Evolutionary conservation across 2,888 invertebrate species (phyloP), one percentile per base, ranked within the genome.

Genomic region (Rhamnusium bicolor): DNA sequence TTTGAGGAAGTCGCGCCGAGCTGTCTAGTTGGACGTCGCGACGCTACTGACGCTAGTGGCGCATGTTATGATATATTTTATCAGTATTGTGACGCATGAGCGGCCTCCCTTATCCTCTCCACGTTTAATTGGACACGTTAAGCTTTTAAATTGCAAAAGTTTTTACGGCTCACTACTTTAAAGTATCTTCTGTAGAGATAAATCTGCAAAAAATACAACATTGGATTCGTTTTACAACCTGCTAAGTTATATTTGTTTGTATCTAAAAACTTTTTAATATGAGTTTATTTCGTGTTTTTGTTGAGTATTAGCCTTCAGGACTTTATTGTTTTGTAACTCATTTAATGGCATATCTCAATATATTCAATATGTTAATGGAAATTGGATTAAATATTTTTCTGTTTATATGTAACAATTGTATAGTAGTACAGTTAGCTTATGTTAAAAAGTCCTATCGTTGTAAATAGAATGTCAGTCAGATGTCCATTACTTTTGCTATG

Each of bases 21-120:
- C 75, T 63, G 75, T 77, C 77, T 75, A 49, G 67, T 58, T 19
- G 63, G 74, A 68, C 79, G 81, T 77, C 77, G 78, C 79, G 79
- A 74, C 79, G 75, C 72, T 73, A 81, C 81, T 81, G 76, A 69
- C 60, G 69, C 73, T 12, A 19, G 61, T 49, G 18, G 53, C 66
- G 71, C 71, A 49, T 54, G 27, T 40, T 51, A 19, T 21, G n/a
- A 24, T 47, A 58, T 66, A 56, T 66, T 66, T 21, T 56, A 29
- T 32, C 60, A 12, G 53, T 19, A 10, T 27, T 29, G 53, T 51
- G 69, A 69, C 60, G 53, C 61, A 51, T 32, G 51, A 27, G 24
- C 49, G 47, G 7, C 51, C 69, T 29, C 18, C 47, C 27, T 21
- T 19, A 61, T 19, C 61, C 32, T 61, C 40, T 12, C 18, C 19